These are phyloP conservation scores for Tiphia femorata DNA, from an alignment of 2,888 invertebrate species.

Conservation along the genomic window DNA sequence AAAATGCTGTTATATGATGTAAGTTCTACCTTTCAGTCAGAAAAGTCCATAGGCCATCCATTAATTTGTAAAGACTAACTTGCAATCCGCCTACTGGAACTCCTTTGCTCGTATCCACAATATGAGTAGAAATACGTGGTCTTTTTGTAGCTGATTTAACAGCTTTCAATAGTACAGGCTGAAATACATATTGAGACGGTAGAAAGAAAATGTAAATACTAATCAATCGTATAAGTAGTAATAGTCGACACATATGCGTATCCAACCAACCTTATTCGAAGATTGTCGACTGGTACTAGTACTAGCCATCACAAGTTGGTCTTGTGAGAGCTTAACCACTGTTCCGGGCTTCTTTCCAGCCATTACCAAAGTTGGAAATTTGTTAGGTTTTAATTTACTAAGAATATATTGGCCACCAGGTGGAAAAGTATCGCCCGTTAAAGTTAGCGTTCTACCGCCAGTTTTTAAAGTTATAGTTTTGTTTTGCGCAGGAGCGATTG, in stretches of 20 bases:
- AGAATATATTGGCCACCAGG: slow-evolving; percentile 52
- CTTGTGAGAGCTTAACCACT: slow-evolving; percentile 5
- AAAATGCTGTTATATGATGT: too few relatives aligned
- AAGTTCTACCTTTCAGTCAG: slow-evolving; percentile 72
- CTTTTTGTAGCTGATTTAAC: slow-evolving; percentile 49
- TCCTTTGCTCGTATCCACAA: slow-evolving; percentile 80
- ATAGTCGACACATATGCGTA: slow-evolving; percentile 8
- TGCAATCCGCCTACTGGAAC: slow-evolving; percentile 76
- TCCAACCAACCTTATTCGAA: slow-evolving; percentile 46
- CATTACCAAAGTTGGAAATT: slow-evolving; percentile 45
- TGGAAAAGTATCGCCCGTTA: slow-evolving; percentile 50
- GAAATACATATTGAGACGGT: slow-evolving; percentile 11
- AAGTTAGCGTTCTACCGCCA: slow-evolving; percentile 52
- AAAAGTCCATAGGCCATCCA: slow-evolving; percentile 77
- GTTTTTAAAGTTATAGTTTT: slow-evolving; percentile 55
- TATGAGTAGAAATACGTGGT: slow-evolving; percentile 80
- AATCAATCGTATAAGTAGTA: not conserved
- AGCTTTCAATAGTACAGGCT: slow-evolving; percentile 25
- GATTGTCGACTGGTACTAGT: slow-evolving; percentile 45
- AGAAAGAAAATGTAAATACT: too few relatives aligned
- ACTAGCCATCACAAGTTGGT: slow-evolving; percentile 23
- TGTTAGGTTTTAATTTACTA: slow-evolving; percentile 50
- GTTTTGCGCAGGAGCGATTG: slow-evolving; percentile 42
- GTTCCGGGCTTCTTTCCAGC: slow-evolving; percentile 27
- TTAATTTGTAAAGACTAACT: slow-evolving; percentile 77